A percentile compares a stretch with the other conserved stretches of the same genome.
phyloP scores from a whole-genome alignment of 2,888 invertebrate genomes.

The Drosophila rellima region DNA sequence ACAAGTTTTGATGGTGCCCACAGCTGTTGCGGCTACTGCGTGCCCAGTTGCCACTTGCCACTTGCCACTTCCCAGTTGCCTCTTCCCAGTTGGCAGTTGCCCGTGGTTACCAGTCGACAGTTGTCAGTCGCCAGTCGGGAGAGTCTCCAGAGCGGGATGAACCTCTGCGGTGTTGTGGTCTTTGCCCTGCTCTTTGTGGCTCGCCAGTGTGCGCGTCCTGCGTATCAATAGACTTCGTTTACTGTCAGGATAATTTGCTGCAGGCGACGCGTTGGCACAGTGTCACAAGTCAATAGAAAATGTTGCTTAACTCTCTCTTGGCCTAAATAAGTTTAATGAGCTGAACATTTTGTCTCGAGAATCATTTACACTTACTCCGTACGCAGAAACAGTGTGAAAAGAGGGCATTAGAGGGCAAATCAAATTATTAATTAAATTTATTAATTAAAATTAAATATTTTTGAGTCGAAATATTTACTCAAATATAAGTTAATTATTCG shows the following conservation, averaged over 20 bases:
- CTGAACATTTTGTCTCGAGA: not conserved
- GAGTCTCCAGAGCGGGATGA: slow-evolving; percentile 39
- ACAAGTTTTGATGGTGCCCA: slow-evolving; percentile 75
- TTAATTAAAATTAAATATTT: no score
- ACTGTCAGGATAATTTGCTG: slow-evolving; percentile 55
- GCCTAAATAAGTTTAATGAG: not conserved
- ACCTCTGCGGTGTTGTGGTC: slow-evolving; percentile 66
- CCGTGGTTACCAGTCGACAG: slow-evolving; percentile 13
- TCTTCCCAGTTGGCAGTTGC: slow-evolving; percentile 27
- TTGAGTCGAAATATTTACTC: no score
- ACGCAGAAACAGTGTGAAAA: no score
- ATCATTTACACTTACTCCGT: no score
- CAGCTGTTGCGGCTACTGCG: slow-evolving; percentile 68
- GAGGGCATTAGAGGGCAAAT: no score
- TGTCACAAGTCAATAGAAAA: slow-evolving; percentile 20
- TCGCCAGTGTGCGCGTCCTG: slow-evolving; percentile 42
- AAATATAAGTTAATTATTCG: no score
- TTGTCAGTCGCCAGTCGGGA: slow-evolving; percentile 20
- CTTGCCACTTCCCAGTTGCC: slow-evolving; percentile 24
- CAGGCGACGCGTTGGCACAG: slow-evolving; percentile 36
- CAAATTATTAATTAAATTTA: no score
- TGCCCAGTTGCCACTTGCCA: slow-evolving; percentile 37
- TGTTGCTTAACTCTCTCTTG: not conserved
- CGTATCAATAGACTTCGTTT: slow-evolving; percentile 71
- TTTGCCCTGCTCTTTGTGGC: slow-evolving; percentile 61